A percentile compares a stretch with the other conserved stretches of the same genome.
Conservation (phyloP, 2,797 vertebrate species). For the Hypotaenidia okinawae region DNA sequence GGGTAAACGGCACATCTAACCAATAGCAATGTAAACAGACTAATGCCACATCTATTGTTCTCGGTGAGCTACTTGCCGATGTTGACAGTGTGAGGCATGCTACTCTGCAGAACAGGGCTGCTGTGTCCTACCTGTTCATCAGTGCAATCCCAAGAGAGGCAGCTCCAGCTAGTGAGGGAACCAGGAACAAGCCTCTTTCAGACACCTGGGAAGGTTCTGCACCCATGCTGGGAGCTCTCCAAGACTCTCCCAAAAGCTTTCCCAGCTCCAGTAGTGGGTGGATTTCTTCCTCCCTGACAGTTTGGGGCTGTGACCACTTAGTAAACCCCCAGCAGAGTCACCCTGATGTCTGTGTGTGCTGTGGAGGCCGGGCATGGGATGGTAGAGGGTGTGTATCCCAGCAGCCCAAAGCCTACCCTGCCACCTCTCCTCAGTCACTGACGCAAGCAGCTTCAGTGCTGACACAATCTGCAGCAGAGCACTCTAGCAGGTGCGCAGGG, state of each 20-base stretch:
- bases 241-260: background rate
- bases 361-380: background rate
- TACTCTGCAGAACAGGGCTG: no score
- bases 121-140: background rate
- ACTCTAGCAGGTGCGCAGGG: no score
- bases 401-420: background rate
- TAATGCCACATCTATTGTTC: no score
- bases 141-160: background rate
- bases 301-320: background rate
- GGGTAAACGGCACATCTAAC: no score
- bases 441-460: no score
- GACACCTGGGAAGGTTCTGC: background rate
- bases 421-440: background rate
- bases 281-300: background rate
- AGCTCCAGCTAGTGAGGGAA: background rate
- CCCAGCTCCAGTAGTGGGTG: background rate
- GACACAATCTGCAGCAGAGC: no score
- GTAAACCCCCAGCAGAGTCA: background rate
- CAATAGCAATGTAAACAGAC: no score
- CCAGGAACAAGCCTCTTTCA: background rate
- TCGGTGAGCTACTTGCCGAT: no score
- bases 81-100: no score
- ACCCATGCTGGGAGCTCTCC: background rate
- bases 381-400: background rate
- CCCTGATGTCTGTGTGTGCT: background rate